Percentiles rank a stretch among this genome's conserved stretches.
phyloP scores from a whole-genome alignment of 2,797 vertebrate species.

The Remorina albescens region DNA sequence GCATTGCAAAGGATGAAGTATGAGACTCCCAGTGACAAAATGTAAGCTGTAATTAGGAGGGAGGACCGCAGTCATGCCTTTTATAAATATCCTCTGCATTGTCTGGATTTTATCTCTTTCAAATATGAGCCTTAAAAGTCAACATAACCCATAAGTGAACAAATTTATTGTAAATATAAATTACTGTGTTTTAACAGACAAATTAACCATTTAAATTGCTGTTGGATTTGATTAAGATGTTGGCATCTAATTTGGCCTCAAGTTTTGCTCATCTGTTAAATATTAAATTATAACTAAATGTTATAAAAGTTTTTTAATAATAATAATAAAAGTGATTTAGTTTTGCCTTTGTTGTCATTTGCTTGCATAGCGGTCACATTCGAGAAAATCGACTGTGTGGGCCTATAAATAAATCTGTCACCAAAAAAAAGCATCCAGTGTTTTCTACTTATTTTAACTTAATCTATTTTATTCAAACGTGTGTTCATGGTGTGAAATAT shows the following conservation, averaged over 20 bases:
- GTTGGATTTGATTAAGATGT: slow-evolving; percentile 17
- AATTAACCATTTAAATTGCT: slow-evolving; percentile 8
- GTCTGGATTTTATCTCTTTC: slow-evolving; percentile 6
- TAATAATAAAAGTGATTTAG: neutral
- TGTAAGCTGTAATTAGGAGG: slow-evolving; percentile 67
- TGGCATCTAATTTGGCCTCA: slow-evolving; percentile 5
- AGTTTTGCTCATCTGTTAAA: slow-evolving; percentile 18
- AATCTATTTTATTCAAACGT: neutral
- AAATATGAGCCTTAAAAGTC: neutral
- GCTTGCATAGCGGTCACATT: neutral
- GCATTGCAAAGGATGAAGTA: slow-evolving; percentile 83
- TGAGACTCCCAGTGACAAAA: slow-evolving; percentile 70
- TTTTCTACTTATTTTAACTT: neutral
- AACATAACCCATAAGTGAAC: neutral
- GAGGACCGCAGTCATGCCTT: slow-evolving; percentile 39
- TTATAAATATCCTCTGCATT: slow-evolving; percentile 37
- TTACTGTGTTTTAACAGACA: slow-evolving; percentile 14
- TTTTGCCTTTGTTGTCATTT: slow-evolving; percentile 2
- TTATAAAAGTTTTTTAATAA: slow-evolving; percentile 7
- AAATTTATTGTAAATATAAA: slow-evolving; percentile 1
- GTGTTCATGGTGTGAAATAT: neutral
- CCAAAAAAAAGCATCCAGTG: neutral
- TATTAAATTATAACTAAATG: slow-evolving; percentile 13
- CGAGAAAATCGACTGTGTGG: neutral
- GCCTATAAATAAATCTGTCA: neutral